Evolutionary conservation across 2,113 vertebrate genomes (phyloP).

Genomic region (Melospiza melodia): DNA sequence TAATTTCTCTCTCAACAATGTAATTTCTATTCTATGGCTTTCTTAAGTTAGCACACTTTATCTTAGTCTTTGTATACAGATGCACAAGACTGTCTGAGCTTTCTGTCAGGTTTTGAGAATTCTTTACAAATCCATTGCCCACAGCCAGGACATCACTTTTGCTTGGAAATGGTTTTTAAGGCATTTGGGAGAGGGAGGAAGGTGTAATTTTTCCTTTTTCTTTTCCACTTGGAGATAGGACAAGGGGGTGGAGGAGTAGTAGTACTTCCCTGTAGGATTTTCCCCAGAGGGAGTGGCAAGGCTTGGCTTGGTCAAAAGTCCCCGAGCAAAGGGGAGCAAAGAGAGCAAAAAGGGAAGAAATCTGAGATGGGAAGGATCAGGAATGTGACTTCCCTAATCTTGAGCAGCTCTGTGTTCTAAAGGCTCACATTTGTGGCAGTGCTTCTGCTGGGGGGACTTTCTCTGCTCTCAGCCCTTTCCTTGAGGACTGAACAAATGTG

Average conservation of each 20-base stretch:
- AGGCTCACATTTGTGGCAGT: not conserved
- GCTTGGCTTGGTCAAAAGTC: not conserved
- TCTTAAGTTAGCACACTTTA: not conserved
- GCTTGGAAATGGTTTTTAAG: not conserved
- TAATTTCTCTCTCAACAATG: not conserved
- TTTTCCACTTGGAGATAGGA: not conserved
- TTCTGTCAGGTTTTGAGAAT: not conserved
- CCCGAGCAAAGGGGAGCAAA: not conserved
- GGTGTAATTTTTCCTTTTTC: not conserved
- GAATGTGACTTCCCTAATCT: not conserved
- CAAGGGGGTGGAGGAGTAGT: not conserved
- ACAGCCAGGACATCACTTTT: accelerated
- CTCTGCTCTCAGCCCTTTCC: not conserved
- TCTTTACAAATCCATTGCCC: not conserved
- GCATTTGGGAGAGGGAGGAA: too few species aligned
- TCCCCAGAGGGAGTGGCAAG: not conserved
- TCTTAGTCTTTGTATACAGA: not conserved
- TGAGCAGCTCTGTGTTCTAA: not conserved
- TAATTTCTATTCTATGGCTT: not conserved
- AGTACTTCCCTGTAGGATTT: not conserved
- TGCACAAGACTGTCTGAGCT: not conserved
- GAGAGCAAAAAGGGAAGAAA: not conserved
- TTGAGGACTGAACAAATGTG: not conserved
- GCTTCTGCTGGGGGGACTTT: not conserved
- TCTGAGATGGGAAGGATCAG: not conserved